Base-by-base conservation (phyloP, 2,888 invertebrate genomes). In the Uropetala carovei region DNA sequence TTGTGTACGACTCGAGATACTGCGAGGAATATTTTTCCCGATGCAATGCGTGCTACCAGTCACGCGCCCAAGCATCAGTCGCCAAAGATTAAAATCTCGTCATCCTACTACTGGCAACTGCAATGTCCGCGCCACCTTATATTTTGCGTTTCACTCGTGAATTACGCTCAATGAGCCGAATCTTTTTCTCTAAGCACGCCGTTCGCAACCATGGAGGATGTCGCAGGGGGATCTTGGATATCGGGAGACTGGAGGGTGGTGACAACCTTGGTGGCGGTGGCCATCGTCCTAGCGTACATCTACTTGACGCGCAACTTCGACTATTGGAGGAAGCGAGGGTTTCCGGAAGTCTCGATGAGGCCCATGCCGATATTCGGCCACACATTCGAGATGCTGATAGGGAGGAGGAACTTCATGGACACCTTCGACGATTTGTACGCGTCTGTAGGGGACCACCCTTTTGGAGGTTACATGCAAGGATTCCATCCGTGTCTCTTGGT, bases 401-500 rank as follows among this genome's bases (percentile, higher is more conserved):
- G 93, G 27, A 43, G 91, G 22, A 58, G 85, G 43, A 91, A 92
- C 13, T 81, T 92, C 14, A 83, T 91, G 7, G 91, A 92, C 14
- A 92, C 93, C 13, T 18, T 89, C 16, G 57, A 75, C 27, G 91
- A 92, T 85, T 14, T 93, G 11, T 93, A 93, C 92, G 91, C 91
- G 4, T 27, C 81, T 10, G 81, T 68, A 13, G 91, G 89, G n/a
- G 93, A 84, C 0, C 64, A 92, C 13, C 91, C 92, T 0, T 83
- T 91, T 64, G 92, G 92, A 13, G 93, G 93, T 7, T 92, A 93
- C 82, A 93, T 93, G n/a, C 92, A 92, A 56, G 92, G 92, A 75
- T 92, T 59, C 18, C 93, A 93, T 64, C 93, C 93, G 16, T 92
- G 93, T 8, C 43, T 93, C 91, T 43, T 93, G 14, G 64, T 93